Percentiles rank a stretch among this genome's conserved stretches.
These are phyloP conservation scores for Tetrapedia diversipes DNA, from an alignment of 2,888 invertebrate species.

Conservation along the genomic window DNA sequence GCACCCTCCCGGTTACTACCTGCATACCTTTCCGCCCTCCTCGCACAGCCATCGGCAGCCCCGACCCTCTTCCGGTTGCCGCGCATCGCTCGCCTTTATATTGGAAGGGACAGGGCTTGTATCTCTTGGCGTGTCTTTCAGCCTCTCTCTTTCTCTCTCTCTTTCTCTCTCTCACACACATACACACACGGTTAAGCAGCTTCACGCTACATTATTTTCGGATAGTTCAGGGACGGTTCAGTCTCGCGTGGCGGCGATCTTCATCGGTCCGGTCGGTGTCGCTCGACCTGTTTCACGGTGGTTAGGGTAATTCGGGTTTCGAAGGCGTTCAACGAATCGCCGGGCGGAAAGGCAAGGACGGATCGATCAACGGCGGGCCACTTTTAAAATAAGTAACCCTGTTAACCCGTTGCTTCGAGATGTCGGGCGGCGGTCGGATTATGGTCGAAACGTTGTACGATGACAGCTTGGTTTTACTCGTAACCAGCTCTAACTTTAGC, in stretches of 20 bases:
- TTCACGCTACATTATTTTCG: conserved; percentile 36
- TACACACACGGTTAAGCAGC: neutral
- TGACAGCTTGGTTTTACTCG: neutral
- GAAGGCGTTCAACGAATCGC: conserved; percentile 35
- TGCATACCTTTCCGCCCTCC: neutral
- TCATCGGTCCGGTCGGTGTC: conserved; percentile 23
- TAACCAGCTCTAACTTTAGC: neutral
- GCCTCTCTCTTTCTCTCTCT: neutral
- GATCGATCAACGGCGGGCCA: conserved; percentile 33
- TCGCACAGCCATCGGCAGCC: no score
- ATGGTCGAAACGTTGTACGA: neutral
- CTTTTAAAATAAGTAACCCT: conserved; percentile 47
- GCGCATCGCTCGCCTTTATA: conserved; percentile 17
- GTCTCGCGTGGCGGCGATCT: conserved; percentile 21
- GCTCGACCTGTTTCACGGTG: conserved; percentile 44
- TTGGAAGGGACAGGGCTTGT: conserved; percentile 5
- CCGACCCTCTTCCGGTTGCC: conserved; percentile 3
- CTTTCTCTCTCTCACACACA: no score
- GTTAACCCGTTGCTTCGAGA: neutral
- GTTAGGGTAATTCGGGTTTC: conserved; percentile 49
- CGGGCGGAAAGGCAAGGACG: conserved; percentile 18
- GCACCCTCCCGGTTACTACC: conserved; percentile 1
- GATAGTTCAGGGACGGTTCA: conserved; percentile 42
- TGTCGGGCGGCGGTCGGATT: neutral
- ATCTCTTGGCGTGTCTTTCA: no score